A percentile compares a stretch with the other conserved stretches of the same genome.
phyloP scores from a whole-genome alignment of 2,113 vertebrate genomes.

The Calonectris borealis region DNA sequence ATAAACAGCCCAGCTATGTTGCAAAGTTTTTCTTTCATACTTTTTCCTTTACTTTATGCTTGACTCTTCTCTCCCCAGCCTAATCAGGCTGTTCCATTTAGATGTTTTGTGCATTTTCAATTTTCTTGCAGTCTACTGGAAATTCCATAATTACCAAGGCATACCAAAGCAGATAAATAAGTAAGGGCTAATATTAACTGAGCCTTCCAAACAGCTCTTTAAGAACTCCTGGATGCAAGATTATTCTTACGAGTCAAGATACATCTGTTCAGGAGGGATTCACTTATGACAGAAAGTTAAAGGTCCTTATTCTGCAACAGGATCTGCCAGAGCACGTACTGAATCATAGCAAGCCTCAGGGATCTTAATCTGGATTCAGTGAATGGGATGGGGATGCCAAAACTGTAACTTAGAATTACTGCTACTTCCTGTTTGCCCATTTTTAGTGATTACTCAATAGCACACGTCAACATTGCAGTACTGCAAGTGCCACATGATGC shows the following conservation, averaged over 20 bases:
- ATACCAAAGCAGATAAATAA: neutral
- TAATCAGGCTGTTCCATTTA: neutral
- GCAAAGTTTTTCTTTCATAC: neutral
- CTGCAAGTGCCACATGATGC: neutral
- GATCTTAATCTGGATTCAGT: neutral
- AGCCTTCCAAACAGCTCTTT: neutral
- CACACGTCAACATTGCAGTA: neutral
- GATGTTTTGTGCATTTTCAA: neutral
- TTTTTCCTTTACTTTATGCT: neutral
- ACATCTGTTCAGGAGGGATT: neutral
- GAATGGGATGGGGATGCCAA: neutral
- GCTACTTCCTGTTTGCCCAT: neutral
- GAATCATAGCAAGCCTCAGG: neutral
- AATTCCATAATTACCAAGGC: neutral
- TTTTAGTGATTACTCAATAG: neutral
- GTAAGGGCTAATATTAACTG: neutral
- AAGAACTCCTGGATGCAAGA: neutral
- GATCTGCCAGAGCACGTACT: neutral
- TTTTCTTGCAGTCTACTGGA: neutral
- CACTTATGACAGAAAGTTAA: neutral
- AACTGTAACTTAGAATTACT: neutral
- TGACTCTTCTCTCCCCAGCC: neutral
- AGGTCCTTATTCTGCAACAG: neutral
- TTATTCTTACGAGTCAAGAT: neutral
- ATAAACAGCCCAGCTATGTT: neutral